Percentiles rank a stretch among this genome's conserved stretches.
Conservation (phyloP, 2,888 invertebrate genomes). For the Hedya salicella region DNA sequence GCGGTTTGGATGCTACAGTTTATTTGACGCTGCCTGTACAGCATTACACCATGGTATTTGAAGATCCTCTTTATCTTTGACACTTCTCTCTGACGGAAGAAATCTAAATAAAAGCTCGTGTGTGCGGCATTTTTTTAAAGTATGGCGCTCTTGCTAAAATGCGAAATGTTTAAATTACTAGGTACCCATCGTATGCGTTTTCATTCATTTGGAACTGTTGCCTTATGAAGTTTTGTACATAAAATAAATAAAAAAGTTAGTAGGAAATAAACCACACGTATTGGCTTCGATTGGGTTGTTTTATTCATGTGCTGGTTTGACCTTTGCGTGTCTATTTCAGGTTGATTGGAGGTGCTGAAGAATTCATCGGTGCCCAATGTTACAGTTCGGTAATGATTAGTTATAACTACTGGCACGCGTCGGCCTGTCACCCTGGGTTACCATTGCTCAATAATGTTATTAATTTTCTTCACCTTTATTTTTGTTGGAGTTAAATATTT, state of each 20-base stretch:
- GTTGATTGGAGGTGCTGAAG: slow-evolving; percentile 21
- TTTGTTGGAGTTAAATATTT: too few relatives aligned
- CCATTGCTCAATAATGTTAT: not conserved
- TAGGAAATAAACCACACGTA: slow-evolving; percentile 82
- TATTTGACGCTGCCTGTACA: too few relatives aligned
- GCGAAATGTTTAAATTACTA: slow-evolving; percentile 56
- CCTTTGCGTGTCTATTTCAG: slow-evolving; percentile 25
- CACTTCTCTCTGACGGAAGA: too few relatives aligned
- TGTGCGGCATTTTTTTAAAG: slow-evolving; percentile 47
- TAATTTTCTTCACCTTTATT: too few relatives aligned
- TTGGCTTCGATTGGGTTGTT: slow-evolving; percentile 73
- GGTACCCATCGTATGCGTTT: slow-evolving; percentile 66
- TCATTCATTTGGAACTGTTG: slow-evolving; percentile 80
- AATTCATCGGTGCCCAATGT: slow-evolving; percentile 22
- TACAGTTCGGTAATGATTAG: slow-evolving; percentile 18
- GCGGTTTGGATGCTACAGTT: too few relatives aligned
- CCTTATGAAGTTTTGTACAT: slow-evolving; percentile 84
- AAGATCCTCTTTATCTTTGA: too few relatives aligned
- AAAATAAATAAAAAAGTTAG: slow-evolving; percentile 78
- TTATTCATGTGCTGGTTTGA: slow-evolving; percentile 58
- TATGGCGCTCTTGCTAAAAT: slow-evolving; percentile 62
- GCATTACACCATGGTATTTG: too few relatives aligned
- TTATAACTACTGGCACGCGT: not conserved
- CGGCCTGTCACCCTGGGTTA: not conserved
- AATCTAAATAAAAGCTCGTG: slow-evolving; percentile 38